Evolutionary conservation across 2,113 vertebrate species (phyloP), one percentile per base, ranked within the genome.

Genomic region (Siniperca knerii): DNA sequence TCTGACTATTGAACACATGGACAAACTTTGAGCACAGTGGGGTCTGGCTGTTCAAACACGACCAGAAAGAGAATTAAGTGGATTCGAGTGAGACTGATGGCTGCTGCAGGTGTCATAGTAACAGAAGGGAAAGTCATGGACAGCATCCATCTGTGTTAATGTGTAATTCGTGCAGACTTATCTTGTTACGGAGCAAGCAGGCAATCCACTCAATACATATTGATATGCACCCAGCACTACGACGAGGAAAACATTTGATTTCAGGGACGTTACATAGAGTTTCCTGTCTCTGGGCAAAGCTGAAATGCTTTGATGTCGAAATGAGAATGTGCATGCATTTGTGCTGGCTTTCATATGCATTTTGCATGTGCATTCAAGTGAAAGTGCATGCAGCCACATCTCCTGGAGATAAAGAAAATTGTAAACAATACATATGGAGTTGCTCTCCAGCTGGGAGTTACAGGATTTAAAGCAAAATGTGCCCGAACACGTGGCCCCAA

Each of bases 131-230:
- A 58, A 70, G 11, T 46, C 15, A 16, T 11, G 35, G 55, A 79
- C 50, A 83, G 42, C 79, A 62, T 68, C 81, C 75, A 71, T 84
- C 72, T 65, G 67, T 35, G 78, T 69, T 79, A 46, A 88, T n/a
- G 70, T 83, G 75, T 65, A 64, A 87, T 76, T 79, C 71, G 72
- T 21, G 81, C 75, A 64, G 54, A 16, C 40, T 72, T 80, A 55
- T 85, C 76, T 87, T 46, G 79, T 77, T 75, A 77, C 68, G 62
- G 68, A 77, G 74, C 52, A 18, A 77, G 65, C 65, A 44, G 78
- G 61, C 60, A 16, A 37, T 75, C 65, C 73, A 44, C 81, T 92
- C 84, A 23, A 92, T 89, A 81, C 33, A 9, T 84, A 91, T 94
- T 77, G 67, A 91, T 93, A 77, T 44, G 70, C 48, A 8, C 55